Conservation (phyloP, 2,113 vertebrate genomes). For the Hippopotamus amphibius region DNA sequence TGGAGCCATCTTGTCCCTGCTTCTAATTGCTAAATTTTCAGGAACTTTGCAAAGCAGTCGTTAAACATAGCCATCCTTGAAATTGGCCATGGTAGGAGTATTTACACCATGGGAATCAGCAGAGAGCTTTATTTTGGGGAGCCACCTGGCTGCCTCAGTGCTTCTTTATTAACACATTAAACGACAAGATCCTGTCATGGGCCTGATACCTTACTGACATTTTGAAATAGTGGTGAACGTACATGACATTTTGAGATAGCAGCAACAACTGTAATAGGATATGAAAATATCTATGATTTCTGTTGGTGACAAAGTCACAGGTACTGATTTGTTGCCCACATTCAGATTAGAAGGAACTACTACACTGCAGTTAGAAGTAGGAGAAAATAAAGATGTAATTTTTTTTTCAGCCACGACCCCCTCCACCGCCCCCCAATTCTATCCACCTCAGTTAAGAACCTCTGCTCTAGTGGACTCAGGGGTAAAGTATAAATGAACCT, state of each 20-base stretch:
- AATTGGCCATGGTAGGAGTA: not conserved
- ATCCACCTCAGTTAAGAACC: not conserved
- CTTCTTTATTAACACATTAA: not conserved
- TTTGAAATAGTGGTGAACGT: not conserved
- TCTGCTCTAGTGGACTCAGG: not conserved
- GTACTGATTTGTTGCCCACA: not conserved
- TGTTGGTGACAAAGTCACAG: not conserved
- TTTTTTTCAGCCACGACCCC: not conserved
- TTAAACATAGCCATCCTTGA: constrained; percentile 28
- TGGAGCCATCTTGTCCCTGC: not conserved
- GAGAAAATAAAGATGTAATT: not conserved
- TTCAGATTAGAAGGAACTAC: not conserved
- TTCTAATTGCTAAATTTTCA: not conserved
- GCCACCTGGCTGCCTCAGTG: not conserved
- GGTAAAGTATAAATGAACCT: not conserved
- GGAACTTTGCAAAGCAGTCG: constrained; percentile 34
- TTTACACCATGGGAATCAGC: not conserved
- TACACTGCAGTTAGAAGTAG: constrained; percentile 10
- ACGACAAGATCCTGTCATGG: not conserved
- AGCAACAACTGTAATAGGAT: not conserved
- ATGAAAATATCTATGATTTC: constrained; percentile 2
- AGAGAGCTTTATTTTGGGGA: not conserved
- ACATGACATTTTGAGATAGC: not conserved
- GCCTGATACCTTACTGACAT: not conserved
- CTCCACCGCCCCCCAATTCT: not conserved